Evolutionary conservation across 2,113 vertebrate genomes (phyloP).

Genomic region (Apistogramma diplotaenia): DNA sequence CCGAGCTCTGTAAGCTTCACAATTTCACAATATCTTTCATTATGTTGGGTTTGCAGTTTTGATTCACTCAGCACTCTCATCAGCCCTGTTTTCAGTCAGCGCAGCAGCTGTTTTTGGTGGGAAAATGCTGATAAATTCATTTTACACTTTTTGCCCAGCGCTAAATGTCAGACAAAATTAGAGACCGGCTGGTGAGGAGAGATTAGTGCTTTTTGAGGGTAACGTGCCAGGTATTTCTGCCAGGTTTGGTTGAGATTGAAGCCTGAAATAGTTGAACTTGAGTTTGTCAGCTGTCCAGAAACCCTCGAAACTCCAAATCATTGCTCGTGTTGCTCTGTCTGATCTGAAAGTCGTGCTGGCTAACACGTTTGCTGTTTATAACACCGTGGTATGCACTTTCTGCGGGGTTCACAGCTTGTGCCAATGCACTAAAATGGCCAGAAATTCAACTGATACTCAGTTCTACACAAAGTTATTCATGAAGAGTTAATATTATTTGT

Average conservation of each 20-base stretch:
- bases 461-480: neutral
- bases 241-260: neutral
- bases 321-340: neutral
- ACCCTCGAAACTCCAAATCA: neutral
- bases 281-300: neutral
- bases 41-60: neutral
- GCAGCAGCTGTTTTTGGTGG: neutral
- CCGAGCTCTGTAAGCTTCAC: neutral
- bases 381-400: neutral
- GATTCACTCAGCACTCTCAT: neutral
- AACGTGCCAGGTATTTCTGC: rapidly evolving
- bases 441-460: neutral
- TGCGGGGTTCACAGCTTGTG: neutral
- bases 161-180: neutral
- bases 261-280: neutral
- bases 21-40: neutral
- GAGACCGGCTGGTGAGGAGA: rapidly evolving
- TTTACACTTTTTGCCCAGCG: neutral
- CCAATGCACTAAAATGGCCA: rapidly evolving
- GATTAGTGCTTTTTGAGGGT: neutral
- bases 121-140: neutral
- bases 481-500: neutral
- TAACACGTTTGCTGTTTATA: neutral
- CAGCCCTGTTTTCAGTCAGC: neutral
- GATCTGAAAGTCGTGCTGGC: neutral